Evolutionary conservation across 2,888 invertebrate species (phyloP), one percentile per base, ranked within the genome.

Genomic region (Andrena fulva): DNA sequence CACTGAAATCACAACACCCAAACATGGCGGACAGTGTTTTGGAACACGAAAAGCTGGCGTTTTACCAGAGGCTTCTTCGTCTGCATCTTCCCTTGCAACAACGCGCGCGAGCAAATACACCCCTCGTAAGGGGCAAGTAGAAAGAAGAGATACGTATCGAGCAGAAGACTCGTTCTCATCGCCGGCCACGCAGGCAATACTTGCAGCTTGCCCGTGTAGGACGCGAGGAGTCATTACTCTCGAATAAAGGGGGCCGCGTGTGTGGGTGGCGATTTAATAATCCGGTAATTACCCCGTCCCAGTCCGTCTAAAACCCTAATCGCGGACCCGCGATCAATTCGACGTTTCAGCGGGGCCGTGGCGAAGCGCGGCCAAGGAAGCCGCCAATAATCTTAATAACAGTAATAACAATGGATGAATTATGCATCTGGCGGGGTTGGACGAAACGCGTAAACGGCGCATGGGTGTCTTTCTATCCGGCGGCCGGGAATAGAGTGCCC

Each of bases 211-310:
- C 42, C 7, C 20, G 78, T 68, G 85, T 87, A 75, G 86, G 88
- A 80, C 66, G 77, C 52, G 71, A 59, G 48, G 60, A 71, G 79
- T 84, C 75, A 76, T 87, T 87, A 84, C 75, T 64, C 52, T 73
- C 63, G 66, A 56, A 42, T 16, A 33, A 20, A 63, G 63, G 29
- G 27, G 59, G 31, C 54, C 31, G 69, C 67, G 59, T 27, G 59
- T 35, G 88, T 88, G 78, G 86, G 87, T 83, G 81, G 71, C 70
- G 73, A 80, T 83, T 86, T 88, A 88, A 88, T 88, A 88, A 88
- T 86, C 86, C 54, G 66, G 78, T 86, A 86, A 88, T 88, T 88
- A 85, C 67, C 79, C 42, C 56, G 24, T 75, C 74, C 86, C 75
- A 74, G 79, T 54, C 69, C 66, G 79, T 73, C 79, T 78, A 76